phyloP scores from a whole-genome alignment of 2,797 vertebrate species.

The Threskiornis aethiopicus region DNA sequence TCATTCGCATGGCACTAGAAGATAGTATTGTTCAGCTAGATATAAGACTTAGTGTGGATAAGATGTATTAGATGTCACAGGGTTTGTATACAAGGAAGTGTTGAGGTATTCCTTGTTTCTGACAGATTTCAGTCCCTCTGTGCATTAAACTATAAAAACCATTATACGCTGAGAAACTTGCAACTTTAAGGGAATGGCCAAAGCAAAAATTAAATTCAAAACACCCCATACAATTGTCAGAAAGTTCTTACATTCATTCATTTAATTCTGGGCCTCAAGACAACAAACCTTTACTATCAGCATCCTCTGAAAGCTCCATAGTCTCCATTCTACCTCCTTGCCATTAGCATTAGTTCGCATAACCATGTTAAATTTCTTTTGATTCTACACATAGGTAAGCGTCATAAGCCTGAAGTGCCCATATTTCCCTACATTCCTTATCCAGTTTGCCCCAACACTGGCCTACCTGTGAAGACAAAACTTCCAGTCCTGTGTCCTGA shows the following conservation, averaged over 20 bases:
- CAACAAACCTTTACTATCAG: background rate
- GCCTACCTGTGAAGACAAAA: conserved; percentile 66
- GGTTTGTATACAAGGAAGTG: background rate
- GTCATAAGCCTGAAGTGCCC: conserved; percentile 76
- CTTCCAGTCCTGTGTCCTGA: conserved; percentile 77
- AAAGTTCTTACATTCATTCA: background rate
- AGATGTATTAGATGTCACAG: background rate
- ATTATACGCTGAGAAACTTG: background rate
- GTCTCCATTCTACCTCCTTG: background rate
- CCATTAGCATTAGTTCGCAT: background rate
- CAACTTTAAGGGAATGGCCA: background rate
- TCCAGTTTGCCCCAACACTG: conserved; percentile 73
- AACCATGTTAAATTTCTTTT: background rate
- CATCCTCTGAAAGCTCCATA: background rate
- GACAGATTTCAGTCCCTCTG: background rate
- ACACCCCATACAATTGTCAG: background rate
- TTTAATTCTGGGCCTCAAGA: background rate
- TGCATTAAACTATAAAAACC: background rate
- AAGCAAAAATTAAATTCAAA: background rate
- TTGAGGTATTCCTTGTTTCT: background rate
- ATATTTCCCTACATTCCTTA: conserved; percentile 85
- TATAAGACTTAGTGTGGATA: background rate
- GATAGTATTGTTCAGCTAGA: background rate
- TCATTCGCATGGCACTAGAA: background rate
- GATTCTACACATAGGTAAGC: conserved; percentile 66